A percentile compares a stretch with the other conserved stretches of the same genome.
These are phyloP conservation scores for Melanostigma gelatinosum DNA, from an alignment of 2,113 vertebrate species.

Conservation along the genomic window DNA sequence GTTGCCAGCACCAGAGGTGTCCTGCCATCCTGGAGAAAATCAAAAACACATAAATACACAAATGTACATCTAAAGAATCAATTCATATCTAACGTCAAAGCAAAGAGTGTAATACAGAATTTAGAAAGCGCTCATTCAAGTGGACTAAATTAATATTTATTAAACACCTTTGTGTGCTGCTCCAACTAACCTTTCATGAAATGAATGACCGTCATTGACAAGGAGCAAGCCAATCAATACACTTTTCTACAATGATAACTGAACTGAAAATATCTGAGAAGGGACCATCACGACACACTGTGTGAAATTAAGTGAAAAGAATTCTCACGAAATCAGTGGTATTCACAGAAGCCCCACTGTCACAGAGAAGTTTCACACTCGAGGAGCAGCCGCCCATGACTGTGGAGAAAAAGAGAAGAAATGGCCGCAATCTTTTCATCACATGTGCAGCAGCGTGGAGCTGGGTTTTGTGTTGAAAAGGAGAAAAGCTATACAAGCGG, in stretches of 20 bases:
- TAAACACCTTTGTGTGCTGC: neutral
- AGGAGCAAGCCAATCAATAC: neutral
- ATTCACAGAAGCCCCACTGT: conserved; percentile 92
- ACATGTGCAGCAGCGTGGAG: neutral
- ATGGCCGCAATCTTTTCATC: conserved; percentile 17
- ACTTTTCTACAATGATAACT: neutral
- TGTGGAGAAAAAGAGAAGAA: conserved; percentile 60
- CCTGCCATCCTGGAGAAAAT: conserved; percentile 88
- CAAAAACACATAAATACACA: neutral
- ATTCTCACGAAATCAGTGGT: conserved; percentile 90
- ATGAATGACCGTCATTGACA: neutral
- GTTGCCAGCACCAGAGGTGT: conserved; percentile 95
- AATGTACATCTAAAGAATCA: neutral
- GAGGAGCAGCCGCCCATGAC: conserved; percentile 95
- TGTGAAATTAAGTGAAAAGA: conserved; percentile 26
- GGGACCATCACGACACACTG: neutral
- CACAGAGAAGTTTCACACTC: conserved; percentile 94
- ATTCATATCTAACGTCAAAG: neutral
- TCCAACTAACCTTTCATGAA: neutral
- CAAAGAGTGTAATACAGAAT: neutral
- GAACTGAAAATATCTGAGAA: neutral
- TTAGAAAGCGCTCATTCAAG: neutral
- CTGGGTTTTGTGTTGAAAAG: neutral
- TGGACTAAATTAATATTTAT: neutral
- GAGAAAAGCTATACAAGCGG: neutral